Evolutionary conservation across 1,140 invertebrate species (phyloP), one percentile per base, ranked within the genome.

Genomic region (Pentalonia nigronervosa): DNA sequence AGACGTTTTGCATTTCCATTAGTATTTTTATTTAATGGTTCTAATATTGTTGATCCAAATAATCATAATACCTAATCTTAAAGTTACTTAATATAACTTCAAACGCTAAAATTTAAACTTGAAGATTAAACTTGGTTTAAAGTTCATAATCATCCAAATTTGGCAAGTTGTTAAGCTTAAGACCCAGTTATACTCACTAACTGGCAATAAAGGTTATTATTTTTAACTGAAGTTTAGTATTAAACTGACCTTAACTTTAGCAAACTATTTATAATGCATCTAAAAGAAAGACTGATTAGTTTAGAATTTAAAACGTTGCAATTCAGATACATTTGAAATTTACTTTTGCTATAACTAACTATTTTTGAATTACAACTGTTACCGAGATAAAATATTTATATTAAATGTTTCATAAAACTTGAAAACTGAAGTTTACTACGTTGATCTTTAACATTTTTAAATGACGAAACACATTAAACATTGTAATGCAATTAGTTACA

Each of bases 101-200:
- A 17, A 76, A 17, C 60, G 23, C 30, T n/a, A 76, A n/a, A 76
- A 76, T 76, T 76, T n/a, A 76, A 67, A 76, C 30, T 76, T n/a
- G 30, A 76, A 76, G 60, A 76, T 76, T 76, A 76, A 76, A 76
- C 60, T 76, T 76, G 60, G 60, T n/a, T 76, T 76, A 76, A 76
- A 76, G 60, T 76, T 76, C 1, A 14, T 76, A 34, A 23, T 14
- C n/a, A 4, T n/a, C 30, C 30, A 76, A 14, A 76, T 76, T 76
- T 76, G 60, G n/a, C n/a, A n/a, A 76, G 60, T 76, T n/a, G 30
- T 76, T 3, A 21, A 53, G 50, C 21, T 53, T 76, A 76, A 76
- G 60, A 76, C 30, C 30, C 30, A 67, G 60, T 67, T 67, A n/a
- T 67, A n/a, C 1, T n/a, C 11, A 14, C 30, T 76, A n/a, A 76